Conservation (phyloP, 2,797 vertebrate genomes). For the Hydrocynus forskahlii region DNA sequence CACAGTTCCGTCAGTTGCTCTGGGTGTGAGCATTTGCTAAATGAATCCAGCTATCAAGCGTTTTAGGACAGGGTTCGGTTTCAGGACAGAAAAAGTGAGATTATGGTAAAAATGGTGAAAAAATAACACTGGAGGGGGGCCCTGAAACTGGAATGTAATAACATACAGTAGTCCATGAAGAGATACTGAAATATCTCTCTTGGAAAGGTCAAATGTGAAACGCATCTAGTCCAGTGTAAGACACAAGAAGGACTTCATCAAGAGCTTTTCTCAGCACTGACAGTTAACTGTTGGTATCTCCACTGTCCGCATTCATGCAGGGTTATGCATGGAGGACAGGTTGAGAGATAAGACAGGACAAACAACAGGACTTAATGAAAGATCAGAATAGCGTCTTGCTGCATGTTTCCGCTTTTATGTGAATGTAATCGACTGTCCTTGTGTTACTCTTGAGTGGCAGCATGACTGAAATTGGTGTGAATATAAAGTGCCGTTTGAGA, state of each 20-base stretch:
- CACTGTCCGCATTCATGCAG: constrained; percentile 17
- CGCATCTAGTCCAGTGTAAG: not conserved
- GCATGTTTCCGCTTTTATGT: constrained; percentile 20
- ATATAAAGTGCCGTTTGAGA: constrained; percentile 15
- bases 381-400: constrained; percentile 18
- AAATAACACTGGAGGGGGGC: not conserved
- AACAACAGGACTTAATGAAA: constrained; percentile 38
- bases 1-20: not conserved
- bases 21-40: not conserved
- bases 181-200: not conserved
- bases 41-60: not conserved
- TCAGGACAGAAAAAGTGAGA: too few species aligned
- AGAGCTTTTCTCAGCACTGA: not conserved
- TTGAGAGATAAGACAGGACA: constrained; percentile 43
- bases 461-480: constrained; percentile 31
- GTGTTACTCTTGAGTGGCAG: constrained; percentile 33
- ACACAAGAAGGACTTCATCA: constrained; percentile 22
- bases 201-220: constrained; percentile 23
- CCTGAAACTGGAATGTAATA: not conserved
- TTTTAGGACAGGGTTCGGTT: not conserved
- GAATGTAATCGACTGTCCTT: constrained; percentile 35
- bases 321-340: constrained; percentile 36
- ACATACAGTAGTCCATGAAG: not conserved
- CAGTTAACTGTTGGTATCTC: constrained; percentile 37
- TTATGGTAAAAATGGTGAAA: not conserved